Conservation (phyloP, 1,140 invertebrate species). For the Platorchestia sp. region DNA sequence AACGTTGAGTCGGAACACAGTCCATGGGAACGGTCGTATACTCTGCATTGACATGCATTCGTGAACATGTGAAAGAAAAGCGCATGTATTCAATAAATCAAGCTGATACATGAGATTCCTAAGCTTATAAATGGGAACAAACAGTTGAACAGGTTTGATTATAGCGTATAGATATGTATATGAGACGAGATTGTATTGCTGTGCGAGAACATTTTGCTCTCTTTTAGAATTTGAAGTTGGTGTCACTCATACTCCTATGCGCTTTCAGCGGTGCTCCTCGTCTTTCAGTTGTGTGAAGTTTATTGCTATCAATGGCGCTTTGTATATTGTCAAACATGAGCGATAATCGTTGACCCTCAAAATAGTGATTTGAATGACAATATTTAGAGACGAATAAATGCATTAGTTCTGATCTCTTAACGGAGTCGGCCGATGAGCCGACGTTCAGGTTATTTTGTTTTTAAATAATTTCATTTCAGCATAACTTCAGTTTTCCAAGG, state of each 20-base stretch:
- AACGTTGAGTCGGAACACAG: not conserved
- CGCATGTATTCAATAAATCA: not conserved
- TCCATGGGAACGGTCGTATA: not conserved
- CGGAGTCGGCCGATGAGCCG: no score
- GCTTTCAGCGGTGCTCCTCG: not conserved
- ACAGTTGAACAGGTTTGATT: not conserved
- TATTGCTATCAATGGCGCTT: not conserved
- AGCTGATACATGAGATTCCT: not conserved
- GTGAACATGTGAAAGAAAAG: not conserved
- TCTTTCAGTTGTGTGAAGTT: not conserved
- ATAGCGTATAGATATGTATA: no score
- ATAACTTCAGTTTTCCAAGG: no score
- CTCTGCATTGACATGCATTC: not conserved
- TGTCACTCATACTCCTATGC: not conserved
- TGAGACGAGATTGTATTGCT: not conserved
- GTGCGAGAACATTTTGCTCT: not conserved
- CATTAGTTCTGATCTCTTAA: no score
- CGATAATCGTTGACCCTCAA: no score
- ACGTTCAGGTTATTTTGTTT: no score
- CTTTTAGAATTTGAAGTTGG: not conserved
- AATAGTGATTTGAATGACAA: no score
- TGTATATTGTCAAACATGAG: no score
- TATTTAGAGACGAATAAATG: no score
- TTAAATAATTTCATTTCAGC: no score
- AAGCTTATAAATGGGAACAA: not conserved